A percentile compares a stretch with the other conserved stretches of the same genome.
Conservation (phyloP, 2,797 vertebrate species). For the Enteromius unitaeniatus region DNA sequence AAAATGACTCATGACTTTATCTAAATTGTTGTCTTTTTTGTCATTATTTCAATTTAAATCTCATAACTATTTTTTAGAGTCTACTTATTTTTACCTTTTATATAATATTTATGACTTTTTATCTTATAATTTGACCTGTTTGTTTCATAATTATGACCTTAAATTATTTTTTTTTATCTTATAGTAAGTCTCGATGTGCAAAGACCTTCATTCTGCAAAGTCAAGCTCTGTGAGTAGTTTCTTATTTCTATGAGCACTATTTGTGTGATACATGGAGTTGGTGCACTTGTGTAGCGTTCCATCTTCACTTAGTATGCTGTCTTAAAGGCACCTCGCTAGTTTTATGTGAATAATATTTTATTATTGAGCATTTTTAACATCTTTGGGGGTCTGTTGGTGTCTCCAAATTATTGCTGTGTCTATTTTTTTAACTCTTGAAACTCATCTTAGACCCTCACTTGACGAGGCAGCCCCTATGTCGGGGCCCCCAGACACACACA, state of each 20-base stretch:
- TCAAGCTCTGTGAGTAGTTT: not conserved
- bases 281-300: not conserved
- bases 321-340: not conserved
- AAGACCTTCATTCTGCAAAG: not conserved
- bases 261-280: too few relatives aligned
- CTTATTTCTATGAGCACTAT: too few relatives aligned
- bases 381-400: not conserved
- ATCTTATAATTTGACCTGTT: too few relatives aligned
- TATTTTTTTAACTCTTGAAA: constrained; percentile 18
- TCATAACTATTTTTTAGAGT: too few relatives aligned
- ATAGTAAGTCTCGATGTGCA: too few relatives aligned
- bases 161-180: too few relatives aligned
- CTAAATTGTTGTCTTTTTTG: too few relatives aligned
- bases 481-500: constrained; percentile 6
- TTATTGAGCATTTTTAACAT: not conserved
- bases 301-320: not conserved
- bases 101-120: too few relatives aligned
- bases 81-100: too few relatives aligned
- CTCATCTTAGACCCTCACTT: not conserved
- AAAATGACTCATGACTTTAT: too few relatives aligned
- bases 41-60: too few relatives aligned
- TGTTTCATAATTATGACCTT: too few relatives aligned
- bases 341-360: not conserved
- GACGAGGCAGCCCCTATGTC: not conserved
- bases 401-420: not conserved